phyloP scores from a whole-genome alignment of 2,113 vertebrate genomes.

The Cygnus buccinator region DNA sequence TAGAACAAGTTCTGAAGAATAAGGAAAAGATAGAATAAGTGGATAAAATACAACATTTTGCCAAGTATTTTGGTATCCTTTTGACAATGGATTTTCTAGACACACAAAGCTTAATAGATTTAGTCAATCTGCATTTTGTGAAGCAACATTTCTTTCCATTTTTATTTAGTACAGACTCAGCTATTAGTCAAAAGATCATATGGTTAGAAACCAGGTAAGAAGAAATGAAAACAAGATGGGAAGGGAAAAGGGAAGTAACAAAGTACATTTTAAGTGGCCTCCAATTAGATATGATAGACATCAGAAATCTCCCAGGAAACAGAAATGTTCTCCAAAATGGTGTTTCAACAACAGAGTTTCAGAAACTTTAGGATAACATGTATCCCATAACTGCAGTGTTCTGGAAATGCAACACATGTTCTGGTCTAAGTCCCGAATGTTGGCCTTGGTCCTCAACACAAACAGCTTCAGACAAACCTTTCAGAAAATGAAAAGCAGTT shows the following conservation, averaged over 20 bases:
- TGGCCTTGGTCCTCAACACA: background rate
- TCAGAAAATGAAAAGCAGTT: conserved; percentile 27
- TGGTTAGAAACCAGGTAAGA: background rate
- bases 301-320: conserved; percentile 16
- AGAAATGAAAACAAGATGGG: background rate
- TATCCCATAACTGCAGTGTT: background rate
- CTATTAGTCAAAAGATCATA: background rate
- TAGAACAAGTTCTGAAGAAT: background rate
- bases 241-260: background rate
- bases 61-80: background rate
- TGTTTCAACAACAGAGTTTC: background rate
- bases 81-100: background rate
- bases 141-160: background rate
- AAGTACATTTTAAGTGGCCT: background rate
- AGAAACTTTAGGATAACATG: background rate
- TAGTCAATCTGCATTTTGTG: background rate
- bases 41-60: background rate
- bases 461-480: background rate
- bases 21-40: background rate
- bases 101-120: background rate
- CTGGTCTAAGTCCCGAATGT: background rate
- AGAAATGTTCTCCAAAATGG: background rate
- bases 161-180: background rate
- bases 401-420: background rate
- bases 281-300: conserved; percentile 33